A percentile compares a stretch with the other conserved stretches of the same genome.
phyloP scores from a whole-genome alignment of 2,888 invertebrate species.

The Acanthosepion pharaonis region DNA sequence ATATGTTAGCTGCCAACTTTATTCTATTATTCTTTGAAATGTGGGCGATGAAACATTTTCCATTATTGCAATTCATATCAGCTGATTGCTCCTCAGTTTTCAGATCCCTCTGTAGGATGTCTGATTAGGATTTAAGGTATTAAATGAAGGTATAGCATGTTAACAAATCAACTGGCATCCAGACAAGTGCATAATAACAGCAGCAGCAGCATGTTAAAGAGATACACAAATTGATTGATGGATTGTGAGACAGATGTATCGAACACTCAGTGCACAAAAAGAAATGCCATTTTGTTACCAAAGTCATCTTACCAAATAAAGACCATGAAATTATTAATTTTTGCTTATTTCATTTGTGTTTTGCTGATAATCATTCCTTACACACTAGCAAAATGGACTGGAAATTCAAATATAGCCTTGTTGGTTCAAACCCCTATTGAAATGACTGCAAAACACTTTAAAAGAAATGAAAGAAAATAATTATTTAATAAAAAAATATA shows the following conservation, averaged over 20 bases:
- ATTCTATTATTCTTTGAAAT: slow-evolving; percentile 8
- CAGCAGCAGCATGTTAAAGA: neutral
- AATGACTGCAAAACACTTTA: too few species aligned
- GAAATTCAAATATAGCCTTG: too few species aligned
- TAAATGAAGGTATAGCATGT: neutral
- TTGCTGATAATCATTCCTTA: too few species aligned
- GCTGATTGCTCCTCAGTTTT: neutral
- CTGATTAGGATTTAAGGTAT: neutral
- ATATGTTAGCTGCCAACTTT: neutral
- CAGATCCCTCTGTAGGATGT: neutral
- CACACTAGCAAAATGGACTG: too few species aligned
- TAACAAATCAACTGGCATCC: neutral
- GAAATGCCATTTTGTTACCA: neutral
- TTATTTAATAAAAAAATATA: too few species aligned
- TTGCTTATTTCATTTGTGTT: too few species aligned
- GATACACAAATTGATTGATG: too few species aligned
- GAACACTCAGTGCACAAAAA: neutral
- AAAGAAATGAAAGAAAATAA: too few species aligned
- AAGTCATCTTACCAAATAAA: too few species aligned
- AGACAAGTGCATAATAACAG: neutral
- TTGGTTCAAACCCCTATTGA: too few species aligned
- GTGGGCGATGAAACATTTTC: slow-evolving; percentile 11
- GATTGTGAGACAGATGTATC: neutral
- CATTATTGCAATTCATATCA: slow-evolving; percentile 7
- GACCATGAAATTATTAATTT: too few species aligned